Base-by-base conservation (phyloP, 2,797 vertebrate species). In the Myripristis murdjan region DNA sequence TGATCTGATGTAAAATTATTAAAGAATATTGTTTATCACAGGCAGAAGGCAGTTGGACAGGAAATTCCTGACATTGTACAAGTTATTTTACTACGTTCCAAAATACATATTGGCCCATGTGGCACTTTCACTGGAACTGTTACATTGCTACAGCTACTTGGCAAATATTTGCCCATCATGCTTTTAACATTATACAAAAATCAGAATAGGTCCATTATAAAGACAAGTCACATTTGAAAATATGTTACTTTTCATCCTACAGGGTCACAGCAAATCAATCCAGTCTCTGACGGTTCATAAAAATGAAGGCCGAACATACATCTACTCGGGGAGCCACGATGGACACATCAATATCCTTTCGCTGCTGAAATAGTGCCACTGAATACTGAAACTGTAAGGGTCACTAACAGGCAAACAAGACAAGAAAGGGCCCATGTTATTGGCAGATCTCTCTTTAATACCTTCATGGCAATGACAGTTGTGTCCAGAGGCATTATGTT, bases 281-380 rank as follows among this genome's bases (percentile, higher is more conserved):
- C 97, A 99, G 90, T 98, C 95, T 91, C 77, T 99, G 87, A 96
- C 97, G 0, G 93, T 97, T 58, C 97, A 99, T 84, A 97, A 85
- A 87, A 95, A 87, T 0, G 94, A 96, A 1, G 96, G 95, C 0
- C 91, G 88, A 64, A 78, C 94, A 16, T 92, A 89, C 89, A 98
- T 99, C 93, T 99, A 97, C 88, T 97, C 98, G 0, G 98, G 96
- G 75, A 98, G 98, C 90, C 96, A 97, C 0, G 98, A 99, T 4
- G 98, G 98, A 61, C 97, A 98, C 85, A 96, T 99, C 87, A 99
- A 99, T 99, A 99, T 99, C 98, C 97, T 99, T 96, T 88, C 46
- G 58, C 11, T 37, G 14, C 26, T 37, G 1, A n/a, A 33, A 6
- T 2, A 31, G 15, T 46, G 10, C 20, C 0, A 49, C 0, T 49